Evolutionary conservation across 2,797 vertebrate genomes (phyloP).

Genomic region (Pteropus rufus): DNA sequence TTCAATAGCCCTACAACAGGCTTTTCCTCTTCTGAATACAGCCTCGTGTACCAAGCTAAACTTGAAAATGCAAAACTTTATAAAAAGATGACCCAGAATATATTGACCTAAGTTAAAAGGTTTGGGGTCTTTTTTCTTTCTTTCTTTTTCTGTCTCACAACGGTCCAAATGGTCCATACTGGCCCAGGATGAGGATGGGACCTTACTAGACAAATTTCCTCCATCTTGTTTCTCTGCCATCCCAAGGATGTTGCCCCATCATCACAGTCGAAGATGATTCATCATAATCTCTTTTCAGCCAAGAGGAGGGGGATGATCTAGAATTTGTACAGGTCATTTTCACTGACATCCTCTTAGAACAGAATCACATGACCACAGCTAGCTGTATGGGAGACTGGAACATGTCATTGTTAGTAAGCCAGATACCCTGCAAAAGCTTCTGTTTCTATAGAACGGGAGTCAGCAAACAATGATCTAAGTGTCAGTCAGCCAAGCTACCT

Average conservation of each 20-base stretch:
- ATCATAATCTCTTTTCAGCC: not conserved
- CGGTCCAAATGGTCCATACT: not conserved
- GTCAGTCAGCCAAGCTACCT: not conserved
- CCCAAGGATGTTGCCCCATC: not conserved
- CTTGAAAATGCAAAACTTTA: not conserved
- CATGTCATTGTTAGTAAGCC: not conserved
- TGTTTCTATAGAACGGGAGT: not conserved
- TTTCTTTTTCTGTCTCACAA: not conserved
- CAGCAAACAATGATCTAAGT: not conserved
- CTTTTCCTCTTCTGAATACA: not conserved
- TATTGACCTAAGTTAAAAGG: not conserved
- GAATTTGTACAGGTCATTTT: not conserved
- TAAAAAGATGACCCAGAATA: not conserved
- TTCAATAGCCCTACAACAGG: not conserved
- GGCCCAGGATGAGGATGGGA: not conserved
- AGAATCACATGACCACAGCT: not conserved
- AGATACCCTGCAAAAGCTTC: not conserved
- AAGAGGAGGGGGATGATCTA: not conserved
- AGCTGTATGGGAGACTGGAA: slow-evolving; percentile 7
- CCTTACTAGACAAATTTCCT: not conserved
- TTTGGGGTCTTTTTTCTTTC: not conserved
- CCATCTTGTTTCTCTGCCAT: not conserved
- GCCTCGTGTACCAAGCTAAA: not conserved
- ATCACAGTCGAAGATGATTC: not conserved
- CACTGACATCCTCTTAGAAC: not conserved